phyloP scores from a whole-genome alignment of 2,888 invertebrate species.

The Cryptus armator region DNA sequence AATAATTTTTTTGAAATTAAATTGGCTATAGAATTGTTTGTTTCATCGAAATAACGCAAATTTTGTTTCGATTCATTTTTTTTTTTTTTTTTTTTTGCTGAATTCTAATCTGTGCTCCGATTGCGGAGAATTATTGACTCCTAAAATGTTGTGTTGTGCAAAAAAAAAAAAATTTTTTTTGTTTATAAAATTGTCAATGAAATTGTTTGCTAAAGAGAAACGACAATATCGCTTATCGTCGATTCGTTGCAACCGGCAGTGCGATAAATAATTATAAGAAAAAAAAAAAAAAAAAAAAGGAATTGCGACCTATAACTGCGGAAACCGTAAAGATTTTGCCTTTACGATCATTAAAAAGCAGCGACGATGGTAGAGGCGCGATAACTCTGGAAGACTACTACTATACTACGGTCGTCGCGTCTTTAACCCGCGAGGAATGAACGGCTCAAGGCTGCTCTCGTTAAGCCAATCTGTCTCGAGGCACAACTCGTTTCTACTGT shows the following conservation, averaged over 20 bases:
- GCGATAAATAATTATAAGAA: neutral
- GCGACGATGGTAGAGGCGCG: neutral
- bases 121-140: neutral
- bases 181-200: neutral
- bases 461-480: constrained; percentile 85
- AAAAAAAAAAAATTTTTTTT: neutral
- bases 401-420: constrained; percentile 18
- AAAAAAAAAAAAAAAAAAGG: neutral
- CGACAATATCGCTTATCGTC: neutral
- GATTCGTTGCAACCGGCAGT: neutral
- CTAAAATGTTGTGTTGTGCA: neutral
- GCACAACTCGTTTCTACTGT: constrained; percentile 78
- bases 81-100: neutral
- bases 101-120: neutral
- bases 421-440: constrained; percentile 53
- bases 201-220: neutral
- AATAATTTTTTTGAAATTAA: neutral
- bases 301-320: neutral
- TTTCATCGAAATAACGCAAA: neutral
- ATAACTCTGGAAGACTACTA: constrained; percentile 15
- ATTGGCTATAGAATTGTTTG: neutral
- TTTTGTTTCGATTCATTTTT: neutral
- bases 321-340: neutral
- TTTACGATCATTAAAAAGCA: constrained; percentile 41
- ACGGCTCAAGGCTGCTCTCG: constrained; percentile 77